phyloP scores from a whole-genome alignment of 2,888 invertebrate species.

The Drosophila phalerata region DNA sequence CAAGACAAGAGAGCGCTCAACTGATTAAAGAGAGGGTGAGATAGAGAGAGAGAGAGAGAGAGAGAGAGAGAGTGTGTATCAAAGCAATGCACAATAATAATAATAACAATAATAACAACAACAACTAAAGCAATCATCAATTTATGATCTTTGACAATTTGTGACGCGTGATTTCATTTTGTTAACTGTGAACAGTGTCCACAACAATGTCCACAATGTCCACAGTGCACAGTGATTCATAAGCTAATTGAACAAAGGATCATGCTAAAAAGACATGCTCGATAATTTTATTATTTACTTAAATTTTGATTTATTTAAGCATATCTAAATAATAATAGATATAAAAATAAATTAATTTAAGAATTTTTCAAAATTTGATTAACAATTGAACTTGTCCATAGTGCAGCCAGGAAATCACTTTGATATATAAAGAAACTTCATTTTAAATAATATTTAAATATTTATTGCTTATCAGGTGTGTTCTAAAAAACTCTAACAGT shows the following conservation, averaged over 20 bases:
- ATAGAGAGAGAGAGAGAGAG: conserved; percentile 27
- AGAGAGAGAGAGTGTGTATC: conserved; percentile 1
- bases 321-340: no score
- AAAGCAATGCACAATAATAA: conserved; percentile 30
- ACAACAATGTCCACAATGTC: not conserved
- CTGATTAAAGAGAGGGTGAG: conserved; percentile 6
- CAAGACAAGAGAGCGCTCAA: conserved; percentile 13
- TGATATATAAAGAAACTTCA: not conserved
- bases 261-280: not conserved
- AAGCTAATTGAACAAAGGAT: not conserved
- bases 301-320: no score
- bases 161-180: conserved; percentile 57
- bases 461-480: not conserved
- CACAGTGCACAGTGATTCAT: conserved; percentile 11
- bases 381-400: not conserved
- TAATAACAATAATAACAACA: conserved; percentile 6
- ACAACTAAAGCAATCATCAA: conserved; percentile 32
- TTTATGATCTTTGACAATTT: conserved; percentile 47
- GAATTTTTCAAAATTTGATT: not conserved
- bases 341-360: no score
- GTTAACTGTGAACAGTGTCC: conserved; percentile 16
- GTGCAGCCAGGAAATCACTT: not conserved
- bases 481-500: no score
- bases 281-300: no score
- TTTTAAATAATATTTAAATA: not conserved